Conservation (phyloP, 2,113 vertebrate genomes). For the Takifugu bimaculatus region DNA sequence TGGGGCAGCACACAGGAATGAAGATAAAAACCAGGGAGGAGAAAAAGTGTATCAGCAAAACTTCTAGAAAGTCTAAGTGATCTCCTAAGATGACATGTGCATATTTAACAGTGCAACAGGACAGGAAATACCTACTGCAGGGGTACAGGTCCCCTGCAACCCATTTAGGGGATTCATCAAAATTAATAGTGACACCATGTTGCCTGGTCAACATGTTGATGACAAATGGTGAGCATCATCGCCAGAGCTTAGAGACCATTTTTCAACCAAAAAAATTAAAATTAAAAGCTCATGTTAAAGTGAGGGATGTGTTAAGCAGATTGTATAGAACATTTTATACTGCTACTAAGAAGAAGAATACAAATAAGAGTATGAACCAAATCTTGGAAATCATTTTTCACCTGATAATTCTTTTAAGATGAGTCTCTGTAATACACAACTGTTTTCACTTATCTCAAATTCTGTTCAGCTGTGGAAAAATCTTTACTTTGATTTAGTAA, state of each 20-base stretch:
- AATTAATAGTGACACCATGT: slow-evolving; percentile 85
- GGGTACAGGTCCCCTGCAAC: slow-evolving; percentile 70
- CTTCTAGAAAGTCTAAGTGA: slow-evolving; percentile 66
- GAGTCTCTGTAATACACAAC: slow-evolving; percentile 46
- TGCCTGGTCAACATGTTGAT: slow-evolving; percentile 85
- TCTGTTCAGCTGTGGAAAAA: slow-evolving; percentile 64
- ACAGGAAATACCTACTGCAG: slow-evolving; percentile 75
- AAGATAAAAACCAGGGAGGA: slow-evolving; percentile 44
- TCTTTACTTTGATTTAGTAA: slow-evolving; percentile 68
- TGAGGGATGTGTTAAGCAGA: slow-evolving; percentile 34
- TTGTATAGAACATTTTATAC: no score
- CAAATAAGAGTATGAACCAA: slow-evolving; percentile 14
- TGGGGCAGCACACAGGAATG: slow-evolving; percentile 42
- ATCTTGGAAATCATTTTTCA: slow-evolving; percentile 29
- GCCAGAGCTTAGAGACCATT: slow-evolving; percentile 73
- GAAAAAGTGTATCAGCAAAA: slow-evolving; percentile 47
- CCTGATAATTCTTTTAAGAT: slow-evolving; percentile 37
- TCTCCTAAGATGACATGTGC: slow-evolving; percentile 69
- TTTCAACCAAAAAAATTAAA: no score
- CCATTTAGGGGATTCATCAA: slow-evolving; percentile 77
- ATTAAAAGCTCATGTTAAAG: not conserved
- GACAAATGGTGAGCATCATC: slow-evolving; percentile 79
- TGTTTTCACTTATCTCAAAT: slow-evolving; percentile 67
- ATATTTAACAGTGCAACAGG: slow-evolving; percentile 71
- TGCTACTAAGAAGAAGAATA: no score